Conservation (phyloP, 2,113 vertebrate species). For the Nyctibius bracteatus region DNA sequence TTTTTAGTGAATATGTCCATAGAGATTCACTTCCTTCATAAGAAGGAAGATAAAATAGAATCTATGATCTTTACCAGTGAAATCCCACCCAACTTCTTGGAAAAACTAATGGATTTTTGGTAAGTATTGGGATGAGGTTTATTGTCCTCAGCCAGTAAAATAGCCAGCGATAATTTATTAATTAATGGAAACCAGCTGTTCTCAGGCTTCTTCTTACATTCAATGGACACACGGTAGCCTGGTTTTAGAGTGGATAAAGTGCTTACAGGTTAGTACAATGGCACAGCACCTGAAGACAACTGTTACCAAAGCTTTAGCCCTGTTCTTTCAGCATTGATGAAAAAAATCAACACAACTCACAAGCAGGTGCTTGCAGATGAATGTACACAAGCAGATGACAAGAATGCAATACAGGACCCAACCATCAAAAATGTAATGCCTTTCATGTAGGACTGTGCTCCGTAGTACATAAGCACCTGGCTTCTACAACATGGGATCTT, state of each 20-base stretch:
- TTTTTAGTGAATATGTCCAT: neutral
- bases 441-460: neutral
- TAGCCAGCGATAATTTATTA: neutral
- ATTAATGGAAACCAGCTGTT: neutral
- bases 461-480: neutral
- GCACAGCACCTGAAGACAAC: neutral
- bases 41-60: neutral
- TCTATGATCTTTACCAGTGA: neutral
- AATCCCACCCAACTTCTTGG: neutral
- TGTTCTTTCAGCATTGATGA: neutral
- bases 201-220: neutral
- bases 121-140: neutral
- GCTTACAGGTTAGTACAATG: neutral
- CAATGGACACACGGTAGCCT: neutral
- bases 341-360: neutral
- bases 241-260: neutral
- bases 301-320: neutral
- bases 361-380: neutral
- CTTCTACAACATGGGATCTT: neutral
- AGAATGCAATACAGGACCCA: neutral
- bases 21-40: neutral
- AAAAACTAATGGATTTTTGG: neutral
- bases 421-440: neutral
- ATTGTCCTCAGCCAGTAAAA: neutral
- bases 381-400: neutral